Percentiles rank a stretch among this genome's conserved stretches.
Conservation (phyloP, 2,797 vertebrate genomes). For the Odontamblyopus lacepedii region DNA sequence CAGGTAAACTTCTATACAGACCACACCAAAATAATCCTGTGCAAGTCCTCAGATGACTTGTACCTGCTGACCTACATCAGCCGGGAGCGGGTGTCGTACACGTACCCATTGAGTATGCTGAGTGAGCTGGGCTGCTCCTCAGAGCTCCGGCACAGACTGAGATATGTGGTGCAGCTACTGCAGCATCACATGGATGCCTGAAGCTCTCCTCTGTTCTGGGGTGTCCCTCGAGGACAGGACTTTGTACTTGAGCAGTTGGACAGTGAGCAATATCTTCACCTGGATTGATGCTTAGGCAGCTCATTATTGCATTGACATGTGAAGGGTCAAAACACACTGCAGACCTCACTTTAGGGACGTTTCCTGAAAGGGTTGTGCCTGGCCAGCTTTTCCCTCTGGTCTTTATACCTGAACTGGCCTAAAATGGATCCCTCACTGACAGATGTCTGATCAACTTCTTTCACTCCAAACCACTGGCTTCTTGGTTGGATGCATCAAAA, state of each 20-base stretch:
- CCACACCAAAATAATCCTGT: constrained; percentile 97
- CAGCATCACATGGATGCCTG: constrained; percentile 85
- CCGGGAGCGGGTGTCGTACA: constrained; percentile 88
- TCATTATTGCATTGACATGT: constrained; percentile 41
- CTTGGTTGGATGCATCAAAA: constrained; percentile 48
- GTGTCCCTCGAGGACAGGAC: constrained; percentile 46
- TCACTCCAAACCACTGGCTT: constrained; percentile 52
- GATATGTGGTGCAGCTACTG: constrained; percentile 89
- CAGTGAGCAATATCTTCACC: constrained; percentile 43
- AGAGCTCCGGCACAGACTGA: constrained; percentile 87
- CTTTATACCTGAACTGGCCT: constrained; percentile 52
- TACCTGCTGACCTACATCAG: constrained; percentile 95
- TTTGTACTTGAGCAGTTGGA: constrained; percentile 33
- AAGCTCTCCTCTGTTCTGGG: constrained; percentile 28
- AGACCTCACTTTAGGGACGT: constrained; percentile 53
- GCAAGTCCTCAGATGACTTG: constrained; percentile 84
- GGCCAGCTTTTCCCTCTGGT: constrained; percentile 58
- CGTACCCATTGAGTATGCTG: constrained; percentile 89
- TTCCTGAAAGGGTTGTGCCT: constrained; percentile 64
- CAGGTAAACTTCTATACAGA: constrained; percentile 98
- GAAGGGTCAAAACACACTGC: constrained; percentile 25
- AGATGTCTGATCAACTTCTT: constrained; percentile 43
- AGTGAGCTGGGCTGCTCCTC: constrained; percentile 87
- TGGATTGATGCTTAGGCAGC: constrained; percentile 48
- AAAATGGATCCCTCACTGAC: constrained; percentile 49